Percentiles rank a stretch among this genome's conserved stretches.
Evolutionary conservation across 64 coral and sea anemone genomes (phyloP).

Genomic region (Porites lutea): DNA sequence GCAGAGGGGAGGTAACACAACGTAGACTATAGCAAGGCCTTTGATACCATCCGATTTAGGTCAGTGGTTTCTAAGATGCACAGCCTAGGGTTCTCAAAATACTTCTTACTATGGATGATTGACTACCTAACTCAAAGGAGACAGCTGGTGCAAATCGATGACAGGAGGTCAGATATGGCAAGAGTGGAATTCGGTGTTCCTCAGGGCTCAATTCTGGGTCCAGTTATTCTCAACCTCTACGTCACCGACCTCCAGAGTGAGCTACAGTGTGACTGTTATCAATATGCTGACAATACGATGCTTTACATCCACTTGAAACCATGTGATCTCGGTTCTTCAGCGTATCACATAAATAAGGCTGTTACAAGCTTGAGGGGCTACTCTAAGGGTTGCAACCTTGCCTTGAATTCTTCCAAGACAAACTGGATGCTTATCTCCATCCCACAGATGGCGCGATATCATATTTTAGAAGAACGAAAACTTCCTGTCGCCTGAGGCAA

Average conservation of each 20-base stretch:
- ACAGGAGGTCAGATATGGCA: constrained; percentile 32
- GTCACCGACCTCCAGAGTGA: constrained; percentile 13
- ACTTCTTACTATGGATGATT: constrained; percentile 6
- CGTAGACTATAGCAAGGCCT: constrained; percentile 13
- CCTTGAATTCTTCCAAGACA: constrained; percentile 52
- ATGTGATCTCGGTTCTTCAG: not conserved
- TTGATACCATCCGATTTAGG: constrained; percentile 18
- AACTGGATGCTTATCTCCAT: constrained; percentile 62
- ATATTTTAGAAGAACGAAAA: not conserved
- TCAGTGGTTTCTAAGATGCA: constrained; percentile 24
- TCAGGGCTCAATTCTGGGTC: not conserved
- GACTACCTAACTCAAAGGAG: constrained; percentile 38
- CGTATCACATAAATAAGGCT: not conserved
- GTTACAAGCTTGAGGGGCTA: constrained; percentile 27
- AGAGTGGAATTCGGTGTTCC: constrained; percentile 50
- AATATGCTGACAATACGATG: constrained; percentile 7
- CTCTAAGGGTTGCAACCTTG: constrained; percentile 51
- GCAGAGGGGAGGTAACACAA: constrained; percentile 36
- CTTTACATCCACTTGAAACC: constrained; percentile 5
- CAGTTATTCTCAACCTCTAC: constrained; percentile 29
- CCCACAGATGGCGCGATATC: constrained; percentile 19
- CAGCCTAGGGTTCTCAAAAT: constrained; percentile 4
- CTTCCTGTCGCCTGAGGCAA: constrained; percentile 46
- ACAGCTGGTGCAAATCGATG: constrained; percentile 35
- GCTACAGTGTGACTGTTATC: constrained; percentile 24